Percentiles rank a stretch among this genome's conserved stretches.
phyloP scores from a whole-genome alignment of 2,113 vertebrate species.

The Coreoperca whiteheadi region DNA sequence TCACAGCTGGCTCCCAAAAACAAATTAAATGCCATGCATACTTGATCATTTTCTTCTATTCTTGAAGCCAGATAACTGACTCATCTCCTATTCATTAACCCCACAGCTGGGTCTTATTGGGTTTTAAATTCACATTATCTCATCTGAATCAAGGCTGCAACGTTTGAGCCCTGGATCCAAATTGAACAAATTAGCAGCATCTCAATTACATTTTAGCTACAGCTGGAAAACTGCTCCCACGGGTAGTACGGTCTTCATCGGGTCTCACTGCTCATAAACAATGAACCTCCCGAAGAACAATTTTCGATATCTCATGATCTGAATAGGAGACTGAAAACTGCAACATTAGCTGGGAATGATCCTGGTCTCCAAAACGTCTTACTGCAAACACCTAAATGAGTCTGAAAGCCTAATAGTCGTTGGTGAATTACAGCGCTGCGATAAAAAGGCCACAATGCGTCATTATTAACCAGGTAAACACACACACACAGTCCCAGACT shows the following conservation, averaged over 20 bases:
- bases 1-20: not conserved
- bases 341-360: constrained; percentile 15
- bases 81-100: not conserved
- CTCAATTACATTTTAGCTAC: constrained; percentile 12
- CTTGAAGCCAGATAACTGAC: not conserved
- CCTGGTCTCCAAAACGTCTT: not conserved
- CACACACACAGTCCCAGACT: not conserved
- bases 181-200: constrained; percentile 12
- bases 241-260: not conserved
- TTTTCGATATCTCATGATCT: constrained; percentile 3
- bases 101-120: constrained; percentile 25
- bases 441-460: constrained; percentile 13
- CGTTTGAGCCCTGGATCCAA: not conserved
- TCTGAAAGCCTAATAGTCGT: not conserved
- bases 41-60: not conserved
- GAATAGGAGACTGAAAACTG: constrained; percentile 8
- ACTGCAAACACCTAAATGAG: constrained; percentile 21
- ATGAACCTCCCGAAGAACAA: constrained; percentile 21
- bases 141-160: constrained; percentile 6
- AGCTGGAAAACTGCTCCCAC: constrained; percentile 9
- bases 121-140: not conserved
- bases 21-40: not conserved
- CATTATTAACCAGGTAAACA: constrained; percentile 11
- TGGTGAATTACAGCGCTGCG: not conserved
- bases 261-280: constrained; percentile 1